Base-by-base conservation (phyloP, 2,888 invertebrate genomes). In the Andrena marginata region DNA sequence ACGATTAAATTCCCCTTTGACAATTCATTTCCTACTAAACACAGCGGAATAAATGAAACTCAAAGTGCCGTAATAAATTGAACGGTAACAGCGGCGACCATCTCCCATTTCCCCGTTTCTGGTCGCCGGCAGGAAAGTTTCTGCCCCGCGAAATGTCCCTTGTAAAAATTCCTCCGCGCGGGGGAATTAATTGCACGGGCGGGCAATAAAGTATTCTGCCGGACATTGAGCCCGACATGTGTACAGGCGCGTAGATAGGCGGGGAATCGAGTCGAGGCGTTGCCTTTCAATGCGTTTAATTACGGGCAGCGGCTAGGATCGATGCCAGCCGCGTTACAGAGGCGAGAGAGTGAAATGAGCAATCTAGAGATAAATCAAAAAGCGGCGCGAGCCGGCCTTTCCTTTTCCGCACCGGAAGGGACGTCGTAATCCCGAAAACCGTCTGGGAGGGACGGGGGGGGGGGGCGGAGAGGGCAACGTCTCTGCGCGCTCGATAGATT, bases 361-460 rank as follows among this genome's bases (percentile, higher is more conserved):
- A 65, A 77, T 56, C 65, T 33, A 71, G 70, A 80, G 87, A 87
- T 86, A 87, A 84, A 87, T 87, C 84, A 82, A 49, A 42, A 62
- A 7, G 49, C 7, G 33, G 82, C 62, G 62, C 71, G 51, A 20
- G 23, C 56, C 23, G 76, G 67, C 70, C 86, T 80, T 88, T 88
- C 82, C 85, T 87, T 88, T 88, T 88, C 84, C 83, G 67, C 77
- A 72, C 79, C 87, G 88, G 84, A 88, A 87, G 79, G 59, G 77
- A 79, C 77, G 60, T 13, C 56, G 74, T 75, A 85, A 42, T 85
- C 78, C 83, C 75, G 72, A 85, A 85, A 87, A 83, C 72, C 60
- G 29, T 49, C 20, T 31, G 10, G 49, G n/a, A n/a, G n/a, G n/a
- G n/a, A n/a, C n/a, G n/a, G n/a, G n/a, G n/a, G n/a, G 33, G 33